Evolutionary conservation across 2,888 invertebrate genomes (phyloP).

Genomic region (Xestia xanthographa): DNA sequence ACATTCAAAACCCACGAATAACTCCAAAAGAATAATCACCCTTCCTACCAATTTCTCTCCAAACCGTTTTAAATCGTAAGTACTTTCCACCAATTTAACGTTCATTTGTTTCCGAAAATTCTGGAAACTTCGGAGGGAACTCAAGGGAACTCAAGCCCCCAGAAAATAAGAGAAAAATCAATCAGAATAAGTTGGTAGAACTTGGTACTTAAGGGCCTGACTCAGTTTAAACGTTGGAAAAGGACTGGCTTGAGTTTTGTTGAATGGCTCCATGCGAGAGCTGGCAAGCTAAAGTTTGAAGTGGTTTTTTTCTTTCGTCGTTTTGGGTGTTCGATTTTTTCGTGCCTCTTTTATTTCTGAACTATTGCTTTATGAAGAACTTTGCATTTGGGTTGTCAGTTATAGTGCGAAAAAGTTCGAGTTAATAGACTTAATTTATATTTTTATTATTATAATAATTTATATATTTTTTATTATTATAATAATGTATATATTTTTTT

Average conservation of each 20-base stretch:
- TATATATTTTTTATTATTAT: too few species aligned
- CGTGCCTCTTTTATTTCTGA: background rate
- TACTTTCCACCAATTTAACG: constrained; percentile 62
- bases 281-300: constrained; percentile 19
- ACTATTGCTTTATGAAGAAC: background rate
- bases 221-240: constrained; percentile 65
- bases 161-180: constrained; percentile 67
- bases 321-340: constrained; percentile 14
- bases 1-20: too few species aligned
- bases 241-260: constrained; percentile 58
- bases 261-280: constrained; percentile 45
- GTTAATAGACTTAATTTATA: too few species aligned
- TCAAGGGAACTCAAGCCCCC: constrained; percentile 45
- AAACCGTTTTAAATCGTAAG: constrained; percentile 49
- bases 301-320: background rate
- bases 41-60: constrained; percentile 1
- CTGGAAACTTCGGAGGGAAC: constrained; percentile 44
- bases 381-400: background rate
- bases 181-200: constrained; percentile 68
- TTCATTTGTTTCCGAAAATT: constrained; percentile 58
- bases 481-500: too few species aligned
- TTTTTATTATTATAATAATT: too few species aligned
- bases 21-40: constrained; percentile 34
- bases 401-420: background rate
- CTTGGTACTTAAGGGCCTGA: constrained; percentile 68